phyloP scores from a whole-genome alignment of 2,113 vertebrate species.

The Lampris incognitus region DNA sequence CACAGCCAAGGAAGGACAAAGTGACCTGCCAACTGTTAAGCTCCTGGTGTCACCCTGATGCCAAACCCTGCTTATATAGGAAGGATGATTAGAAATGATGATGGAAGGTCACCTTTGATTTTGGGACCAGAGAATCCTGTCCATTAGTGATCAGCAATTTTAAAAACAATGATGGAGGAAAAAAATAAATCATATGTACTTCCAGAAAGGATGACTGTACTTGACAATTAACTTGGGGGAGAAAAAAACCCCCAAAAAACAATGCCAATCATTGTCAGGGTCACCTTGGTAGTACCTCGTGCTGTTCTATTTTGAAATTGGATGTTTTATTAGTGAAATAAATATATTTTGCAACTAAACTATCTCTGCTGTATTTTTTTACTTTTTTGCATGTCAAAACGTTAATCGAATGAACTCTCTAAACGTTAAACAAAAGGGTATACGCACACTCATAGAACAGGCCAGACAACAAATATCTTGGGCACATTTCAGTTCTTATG shows the following conservation, averaged over 20 bases:
- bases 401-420: not conserved
- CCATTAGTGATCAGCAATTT: constrained; percentile 8
- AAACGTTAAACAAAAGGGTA: too few species aligned
- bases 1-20: constrained; percentile 52
- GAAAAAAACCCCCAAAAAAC: not conserved
- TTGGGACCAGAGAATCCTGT: constrained; percentile 9
- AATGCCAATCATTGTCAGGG: constrained; percentile 51
- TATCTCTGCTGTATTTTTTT: constrained; percentile 24
- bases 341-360: constrained; percentile 79
- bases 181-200: constrained; percentile 10
- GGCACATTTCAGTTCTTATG: too few species aligned
- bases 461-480: too few species aligned
- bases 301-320: constrained; percentile 67
- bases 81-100: constrained; percentile 7
- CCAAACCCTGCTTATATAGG: constrained; percentile 6
- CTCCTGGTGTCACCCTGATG: constrained; percentile 24
- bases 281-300: constrained; percentile 38
- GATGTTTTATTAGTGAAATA: constrained; percentile 75
- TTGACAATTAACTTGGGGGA: constrained; percentile 37
- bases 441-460: too few species aligned
- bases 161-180: constrained; percentile 2
- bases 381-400: not conserved
- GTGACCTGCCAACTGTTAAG: constrained; percentile 49
- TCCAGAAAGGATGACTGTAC: constrained; percentile 48
- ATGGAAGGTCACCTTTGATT: not conserved